Base-by-base conservation (phyloP, 2,113 vertebrate species). In the Uria lomvia region DNA sequence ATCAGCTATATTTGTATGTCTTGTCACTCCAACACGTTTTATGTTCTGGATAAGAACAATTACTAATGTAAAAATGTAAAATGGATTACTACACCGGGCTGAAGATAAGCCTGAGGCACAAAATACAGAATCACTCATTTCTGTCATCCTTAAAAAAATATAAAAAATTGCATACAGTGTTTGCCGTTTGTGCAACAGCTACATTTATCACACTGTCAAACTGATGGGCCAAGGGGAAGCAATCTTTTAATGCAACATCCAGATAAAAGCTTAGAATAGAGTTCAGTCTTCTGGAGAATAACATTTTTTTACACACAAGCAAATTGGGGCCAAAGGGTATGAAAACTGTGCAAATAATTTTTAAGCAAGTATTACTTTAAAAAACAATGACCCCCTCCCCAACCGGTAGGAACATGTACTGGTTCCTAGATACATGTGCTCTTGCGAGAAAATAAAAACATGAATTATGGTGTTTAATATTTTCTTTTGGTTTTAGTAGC, bases 11-110 rank as follows among this genome's bases (percentile, higher is more conserved):
- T 81, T 86, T 89, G 52, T 71, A 84, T 15, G 47, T 43, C 75
- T 80, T 91, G 86, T 86, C 88, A 91, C 59, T 92, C 52, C 56
- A 91, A 81, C 30, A 77, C 36, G 68, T 86, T 86, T 84, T 87
- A 50, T 71, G 20, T 71, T 74, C 55, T 59, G 65, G 43, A 43
- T 84, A 84, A 84, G 78, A 92, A 63, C 38, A 63, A 93, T 84
- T 84, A 67, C 76, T 53, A 78, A 74, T 3, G n/a, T 63, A 89
- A 81, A 91, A 96, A 89, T 50, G 26, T 66, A 89, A 91, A 94
- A 91, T 22, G 56, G 60, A 94, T 94, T 75, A 78, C 65, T 75
- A 71, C 26, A 49, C 56, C 1, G 6, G 89, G 53, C 45, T 87
- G 65, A 95, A 91, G 56, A 84, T 84, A 76, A 94, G 84, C 76